Conservation (phyloP, 1,140 invertebrate species). For the Orchesella cincta region DNA sequence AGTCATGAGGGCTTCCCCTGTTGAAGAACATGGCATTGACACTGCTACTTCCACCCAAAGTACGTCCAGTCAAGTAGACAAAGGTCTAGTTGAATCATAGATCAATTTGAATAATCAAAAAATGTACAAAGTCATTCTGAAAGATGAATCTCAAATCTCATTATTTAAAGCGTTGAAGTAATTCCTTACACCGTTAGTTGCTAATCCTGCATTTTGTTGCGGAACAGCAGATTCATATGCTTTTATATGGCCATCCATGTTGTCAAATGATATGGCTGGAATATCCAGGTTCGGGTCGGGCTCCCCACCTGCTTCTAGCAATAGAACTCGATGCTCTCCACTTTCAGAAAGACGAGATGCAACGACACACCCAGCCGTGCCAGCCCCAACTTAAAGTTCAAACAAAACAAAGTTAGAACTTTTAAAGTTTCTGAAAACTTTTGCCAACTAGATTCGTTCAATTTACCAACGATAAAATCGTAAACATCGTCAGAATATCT, state of each 20-base stretch:
- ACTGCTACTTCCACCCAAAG: slow-evolving; percentile 53
- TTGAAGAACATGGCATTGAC: neutral
- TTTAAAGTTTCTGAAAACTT: neutral
- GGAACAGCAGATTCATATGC: slow-evolving; percentile 63
- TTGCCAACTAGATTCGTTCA: neutral
- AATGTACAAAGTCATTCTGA: no score
- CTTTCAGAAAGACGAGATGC: neutral
- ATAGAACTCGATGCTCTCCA: neutral
- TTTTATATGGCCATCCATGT: neutral
- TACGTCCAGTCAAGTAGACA: slow-evolving; percentile 63
- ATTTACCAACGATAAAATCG: neutral
- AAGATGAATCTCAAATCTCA: no score
- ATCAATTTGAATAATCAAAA: slow-evolving; percentile 91
- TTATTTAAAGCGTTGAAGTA: no score
- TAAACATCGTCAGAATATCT: no score
- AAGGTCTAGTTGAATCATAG: slow-evolving; percentile 57
- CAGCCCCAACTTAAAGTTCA: neutral
- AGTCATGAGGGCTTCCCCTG: slow-evolving; percentile 35
- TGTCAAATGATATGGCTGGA: slow-evolving; percentile 1
- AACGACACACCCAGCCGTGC: neutral
- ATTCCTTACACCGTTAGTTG: slow-evolving; percentile 88
- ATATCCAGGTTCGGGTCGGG: neutral
- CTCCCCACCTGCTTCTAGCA: neutral
- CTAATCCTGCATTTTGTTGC: slow-evolving; percentile 80
- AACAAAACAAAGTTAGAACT: no score